Evolutionary conservation across 2,797 vertebrate genomes (phyloP), one percentile per base, ranked within the genome.

Genomic region (Tadarida brasiliensis): DNA sequence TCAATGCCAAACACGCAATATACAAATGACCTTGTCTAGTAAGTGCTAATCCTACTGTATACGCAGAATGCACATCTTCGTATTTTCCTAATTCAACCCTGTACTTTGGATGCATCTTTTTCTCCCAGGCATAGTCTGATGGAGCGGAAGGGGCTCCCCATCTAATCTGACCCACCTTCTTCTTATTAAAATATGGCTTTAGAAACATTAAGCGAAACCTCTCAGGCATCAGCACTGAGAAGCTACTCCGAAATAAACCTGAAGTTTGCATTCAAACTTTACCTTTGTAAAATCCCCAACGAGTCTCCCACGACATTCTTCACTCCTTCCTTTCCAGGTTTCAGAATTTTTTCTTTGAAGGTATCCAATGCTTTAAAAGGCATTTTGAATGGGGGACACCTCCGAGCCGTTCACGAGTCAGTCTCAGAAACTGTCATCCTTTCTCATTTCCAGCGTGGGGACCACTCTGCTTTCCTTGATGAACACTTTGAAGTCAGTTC

Each of bases 281-380:
- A 99, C 99, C 99, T 99, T 98, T 99, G 99, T 95, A 99, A 98
- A 97, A 99, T 99, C 96, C 99, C 99, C 92, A 99, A 95, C 0
- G 99, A 99, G 96, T 99, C 99, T 10, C 99, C 99, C 93, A 99
- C 92, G 1, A 98, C 98, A 87, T 98, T 99, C 98, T 99, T 99
- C 98, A 99, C 98, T 95, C 99, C 99, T 98, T 99, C 99, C 94
- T 99, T 99, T 81, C 99, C 99, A 57, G 99, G 99, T 87, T 99
- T 99, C 92, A 99, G 95, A 98, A 99, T 98, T 98, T 99, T 98
- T 97, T 99, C 99, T 98, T 99, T 99, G 97, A 99, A 98, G 59
- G 99, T 98, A 73, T 98, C 10, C 49, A 99, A 98, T 35, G 98
- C 99, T 98, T 99, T 98, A 96, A 99, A 99, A 97, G 99, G 99